These are phyloP conservation scores for Sclerodermus sp. DNA, from an alignment of 2,888 invertebrate genomes.

Conservation along the genomic window DNA sequence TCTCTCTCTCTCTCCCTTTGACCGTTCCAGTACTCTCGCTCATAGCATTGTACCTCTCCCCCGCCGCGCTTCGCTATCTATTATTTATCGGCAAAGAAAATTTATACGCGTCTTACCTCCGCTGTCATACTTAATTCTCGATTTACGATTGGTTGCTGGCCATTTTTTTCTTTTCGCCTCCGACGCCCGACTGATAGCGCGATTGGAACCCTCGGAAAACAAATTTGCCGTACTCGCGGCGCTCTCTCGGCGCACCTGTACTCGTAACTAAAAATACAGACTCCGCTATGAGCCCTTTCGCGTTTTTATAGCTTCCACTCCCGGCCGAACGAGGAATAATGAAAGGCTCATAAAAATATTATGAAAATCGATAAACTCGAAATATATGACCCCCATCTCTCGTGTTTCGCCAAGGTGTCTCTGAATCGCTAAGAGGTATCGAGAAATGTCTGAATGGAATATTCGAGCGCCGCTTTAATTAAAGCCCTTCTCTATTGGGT, in stretches of 20 bases:
- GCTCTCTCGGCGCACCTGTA: conserved; percentile 10
- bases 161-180: conserved; percentile 12
- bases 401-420: no score
- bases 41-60: conserved; percentile 15
- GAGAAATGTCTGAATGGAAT: neutral
- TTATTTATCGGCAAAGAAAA: conserved; percentile 45
- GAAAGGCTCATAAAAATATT: no score
- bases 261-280: no score
- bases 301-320: neutral
- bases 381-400: no score
- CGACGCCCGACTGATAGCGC: conserved; percentile 21
- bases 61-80: conserved; percentile 33
- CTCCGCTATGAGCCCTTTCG: conserved; percentile 9
- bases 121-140: conserved; percentile 32
- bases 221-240: no score
- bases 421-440: no score
- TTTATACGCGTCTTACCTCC: conserved; percentile 36
- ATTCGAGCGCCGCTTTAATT: no score
- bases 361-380: no score
- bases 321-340: no score
- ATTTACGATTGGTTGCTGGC: conserved; percentile 33
- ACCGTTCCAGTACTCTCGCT: conserved; percentile 3
- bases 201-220: no score
- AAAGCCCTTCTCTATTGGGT: no score
- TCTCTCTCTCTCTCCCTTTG: neutral